Evolutionary conservation across 2,113 vertebrate genomes (phyloP), one percentile per base, ranked within the genome.

Genomic region (Syngnathoides biaculeatus): DNA sequence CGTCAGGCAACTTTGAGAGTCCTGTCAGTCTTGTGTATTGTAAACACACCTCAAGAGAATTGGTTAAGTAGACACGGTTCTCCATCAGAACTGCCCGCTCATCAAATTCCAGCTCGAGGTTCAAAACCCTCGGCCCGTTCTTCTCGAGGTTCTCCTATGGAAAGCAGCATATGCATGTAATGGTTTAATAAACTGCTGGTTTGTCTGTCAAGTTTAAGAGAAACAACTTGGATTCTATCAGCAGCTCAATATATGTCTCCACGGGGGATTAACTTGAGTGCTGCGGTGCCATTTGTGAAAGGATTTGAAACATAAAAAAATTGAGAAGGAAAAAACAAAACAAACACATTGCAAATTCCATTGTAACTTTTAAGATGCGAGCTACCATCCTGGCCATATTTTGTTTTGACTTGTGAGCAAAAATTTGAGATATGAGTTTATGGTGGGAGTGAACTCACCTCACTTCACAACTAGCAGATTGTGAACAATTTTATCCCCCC

Each of bases 51-150:
- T 99, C 97, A 42, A 99, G 84, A 68, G 96, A 95, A 82, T 98
- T 99, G 60, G 95, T 98, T 74, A 99, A 62, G 63, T 98, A 99
- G 55, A 98, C 94, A 48, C 96, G 92, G 63, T 99, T 99, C 79
- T 99, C 96, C 90, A 92, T 87, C 42, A 99, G 91, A 52, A 99
- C 97, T 0, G 93, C 78, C 20, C 90, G 91, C 74, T 98, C 97
- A 61, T 98, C 95, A 79, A 98, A 99, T 86, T 98, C 96, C 87
- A 98, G 87, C 1, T 98, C 92, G 64, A 98, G 90, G 81, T 98
- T 95, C 78, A 99, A 89, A 67, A 96, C 94, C 64, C 91, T 84
- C 4, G 94, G 89, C 1, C 97, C 97, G 0, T 89, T 94, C 84
- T 98, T 98, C 89, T 97, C 95, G 78, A 98, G 90, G 77, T 94